Base-by-base conservation (phyloP, 1,140 invertebrate genomes). In the Cydia splendana region DNA sequence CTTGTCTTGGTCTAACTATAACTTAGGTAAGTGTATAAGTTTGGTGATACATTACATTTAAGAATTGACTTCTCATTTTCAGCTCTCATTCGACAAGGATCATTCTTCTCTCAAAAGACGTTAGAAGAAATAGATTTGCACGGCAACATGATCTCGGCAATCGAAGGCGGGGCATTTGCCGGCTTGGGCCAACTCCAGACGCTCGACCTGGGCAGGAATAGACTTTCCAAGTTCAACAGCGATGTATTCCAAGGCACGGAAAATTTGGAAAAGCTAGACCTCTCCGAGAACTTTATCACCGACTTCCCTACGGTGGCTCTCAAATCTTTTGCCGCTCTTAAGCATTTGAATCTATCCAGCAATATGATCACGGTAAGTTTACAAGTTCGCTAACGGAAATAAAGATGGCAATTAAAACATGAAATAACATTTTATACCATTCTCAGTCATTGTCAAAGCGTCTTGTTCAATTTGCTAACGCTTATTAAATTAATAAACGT, bases 281-380 rank as follows among this genome's bases (percentile, higher is more conserved):
- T 98, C 5, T 97, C 97, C 0, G 95, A 96, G 82, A 98, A 98
- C 90, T 97, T 97, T 84, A 95, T 98, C 18, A 93, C 94, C 6
- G 95, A 97, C 82, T 96, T 98, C 87, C 97, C 98, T 2, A 95
- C 95, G 0, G 95, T 96, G 2, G 96, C 97, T 0, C 84, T 98
- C n/a, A 95, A 95, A 80, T 91, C 95, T 1, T 95, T 98, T 75
- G 85, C 90, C 0, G 94, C 95, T 38, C 89, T 98, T 0, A 96
- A 95, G 85, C 95, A 95, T 76, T 92, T 98, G 24, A 97, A 97
- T 87, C 88, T 98, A 3, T 97, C 96, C 10, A 96, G 97, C 45
- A 98, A 98, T 93, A 95, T 97, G 88, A 96, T 98, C 65, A 95
- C 95, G 84, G 96, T 97, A 93, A 94, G 94, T 90, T 75, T 45